Percentiles rank a stretch among this genome's conserved stretches.
These are phyloP conservation scores for Microcebus murinus DNA, from an alignment of 2,113 vertebrate genomes.

Conservation along the genomic window DNA sequence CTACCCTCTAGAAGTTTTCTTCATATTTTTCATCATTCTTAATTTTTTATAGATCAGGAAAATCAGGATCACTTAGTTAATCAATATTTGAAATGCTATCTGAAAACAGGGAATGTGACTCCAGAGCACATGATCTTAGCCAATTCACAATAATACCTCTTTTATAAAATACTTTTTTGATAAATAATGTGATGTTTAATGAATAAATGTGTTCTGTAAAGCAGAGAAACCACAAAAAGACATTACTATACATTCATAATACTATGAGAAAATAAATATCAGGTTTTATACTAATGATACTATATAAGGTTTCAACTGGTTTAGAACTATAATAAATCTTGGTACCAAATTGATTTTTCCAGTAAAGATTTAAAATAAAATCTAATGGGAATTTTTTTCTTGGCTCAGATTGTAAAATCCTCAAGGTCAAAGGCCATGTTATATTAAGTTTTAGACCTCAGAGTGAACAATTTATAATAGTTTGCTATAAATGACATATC, in stretches of 20 bases:
- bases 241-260: neutral
- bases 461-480: neutral
- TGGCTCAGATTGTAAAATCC: neutral
- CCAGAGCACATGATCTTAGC: neutral
- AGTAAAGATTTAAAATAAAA: slow-evolving; percentile 11
- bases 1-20: neutral
- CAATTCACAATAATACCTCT: neutral
- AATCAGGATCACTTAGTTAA: neutral
- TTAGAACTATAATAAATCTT: neutral
- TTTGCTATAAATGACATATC: neutral
- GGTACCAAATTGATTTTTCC: neutral
- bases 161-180: neutral
- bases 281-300: neutral
- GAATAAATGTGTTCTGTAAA: neutral
- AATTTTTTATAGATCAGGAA: neutral
- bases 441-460: neutral
- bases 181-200: neutral
- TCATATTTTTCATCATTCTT: neutral
- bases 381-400: neutral
- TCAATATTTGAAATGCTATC: neutral
- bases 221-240: neutral
- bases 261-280: neutral
- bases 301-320: neutral
- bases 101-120: neutral
- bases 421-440: neutral